These are phyloP conservation scores for Pachypsylla venusta DNA, from an alignment of 1,140 invertebrate species.

Conservation along the genomic window DNA sequence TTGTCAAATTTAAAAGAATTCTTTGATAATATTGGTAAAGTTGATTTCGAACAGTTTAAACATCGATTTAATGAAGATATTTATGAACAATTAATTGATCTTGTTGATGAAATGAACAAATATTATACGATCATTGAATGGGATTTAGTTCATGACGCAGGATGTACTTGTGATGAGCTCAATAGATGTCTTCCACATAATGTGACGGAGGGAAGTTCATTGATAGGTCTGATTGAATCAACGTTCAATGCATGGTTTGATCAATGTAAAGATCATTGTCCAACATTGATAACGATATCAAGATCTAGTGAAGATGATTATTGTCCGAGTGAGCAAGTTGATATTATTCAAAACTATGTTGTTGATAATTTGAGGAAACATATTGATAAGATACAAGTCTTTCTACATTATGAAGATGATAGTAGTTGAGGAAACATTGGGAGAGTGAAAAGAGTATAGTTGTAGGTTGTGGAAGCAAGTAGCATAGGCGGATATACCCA, in stretches of 20 bases:
- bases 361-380: conserved; percentile 25
- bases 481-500: too few relatives aligned
- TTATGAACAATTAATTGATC: conserved; percentile 11
- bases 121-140: conserved; percentile 46
- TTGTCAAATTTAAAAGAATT: conserved; percentile 18
- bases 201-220: conserved; percentile 49
- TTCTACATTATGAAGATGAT: background rate
- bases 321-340: conserved; percentile 60
- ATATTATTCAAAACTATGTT: conserved; percentile 48
- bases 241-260: conserved; percentile 29
- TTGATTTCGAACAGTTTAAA: conserved; percentile 10
- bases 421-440: too few relatives aligned
- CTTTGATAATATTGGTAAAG: conserved; percentile 18
- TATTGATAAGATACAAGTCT: background rate
- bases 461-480: too few relatives aligned
- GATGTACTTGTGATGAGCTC: conserved; percentile 69
- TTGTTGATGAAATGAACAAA: conserved; percentile 16
- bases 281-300: conserved; percentile 61
- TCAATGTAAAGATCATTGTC: conserved; percentile 30
- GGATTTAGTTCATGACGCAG: conserved; percentile 62
- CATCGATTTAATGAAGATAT: conserved; percentile 6
- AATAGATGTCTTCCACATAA: conserved; percentile 56
- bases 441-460: too few relatives aligned
- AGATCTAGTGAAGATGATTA: conserved; percentile 77
- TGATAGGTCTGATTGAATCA: conserved; percentile 41